phyloP scores from a whole-genome alignment of 1,140 invertebrate genomes.

The Lethocerus indicus region DNA sequence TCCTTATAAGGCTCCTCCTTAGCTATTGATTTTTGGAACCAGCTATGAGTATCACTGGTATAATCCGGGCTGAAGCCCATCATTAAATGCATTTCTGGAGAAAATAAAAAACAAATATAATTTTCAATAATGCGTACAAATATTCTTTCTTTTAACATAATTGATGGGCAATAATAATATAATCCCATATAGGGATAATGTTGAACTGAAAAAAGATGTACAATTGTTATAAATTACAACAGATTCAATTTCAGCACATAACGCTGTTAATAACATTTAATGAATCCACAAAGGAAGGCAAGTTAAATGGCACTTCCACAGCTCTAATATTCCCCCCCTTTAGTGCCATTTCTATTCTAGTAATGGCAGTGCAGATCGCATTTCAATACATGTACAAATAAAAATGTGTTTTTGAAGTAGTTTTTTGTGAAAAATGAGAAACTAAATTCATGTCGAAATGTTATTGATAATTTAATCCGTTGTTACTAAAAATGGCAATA shows the following conservation, averaged over 20 bases:
- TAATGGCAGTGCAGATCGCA: too few species aligned
- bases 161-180: background rate
- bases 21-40: slow-evolving; percentile 51
- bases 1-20: slow-evolving; percentile 41
- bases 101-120: slow-evolving; percentile 20
- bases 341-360: too few species aligned
- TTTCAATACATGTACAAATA: too few species aligned
- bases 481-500: background rate
- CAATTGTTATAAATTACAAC: too few species aligned
- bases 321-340: too few species aligned
- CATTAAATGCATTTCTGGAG: slow-evolving; percentile 55
- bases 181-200: background rate
- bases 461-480: background rate
- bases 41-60: slow-evolving; percentile 55
- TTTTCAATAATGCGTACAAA: slow-evolving; percentile 2
- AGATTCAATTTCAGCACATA: too few species aligned
- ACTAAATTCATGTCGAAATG: background rate
- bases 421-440: slow-evolving; percentile 1
- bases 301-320: too few species aligned
- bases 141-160: background rate
- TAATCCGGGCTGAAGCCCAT: slow-evolving; percentile 79
- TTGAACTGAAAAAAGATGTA: background rate
- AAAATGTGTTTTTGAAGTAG: too few species aligned
- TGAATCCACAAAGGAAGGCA: too few species aligned
- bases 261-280: too few species aligned